These are phyloP conservation scores for Scylla paramamosain DNA, from an alignment of 1,140 invertebrate genomes.

Conservation along the genomic window DNA sequence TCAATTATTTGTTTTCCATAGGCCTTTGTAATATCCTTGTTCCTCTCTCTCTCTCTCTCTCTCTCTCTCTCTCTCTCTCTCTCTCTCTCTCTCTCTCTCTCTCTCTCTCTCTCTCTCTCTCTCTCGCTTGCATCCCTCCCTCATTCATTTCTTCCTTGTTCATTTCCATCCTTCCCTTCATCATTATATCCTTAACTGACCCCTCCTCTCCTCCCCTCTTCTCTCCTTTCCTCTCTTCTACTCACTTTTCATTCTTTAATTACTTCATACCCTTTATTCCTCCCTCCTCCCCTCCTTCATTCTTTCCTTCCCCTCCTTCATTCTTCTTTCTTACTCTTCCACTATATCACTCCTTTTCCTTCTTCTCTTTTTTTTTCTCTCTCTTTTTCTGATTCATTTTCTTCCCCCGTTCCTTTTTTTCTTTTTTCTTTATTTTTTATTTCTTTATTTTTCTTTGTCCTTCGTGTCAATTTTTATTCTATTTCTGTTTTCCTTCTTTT, in stretches of 20 bases:
- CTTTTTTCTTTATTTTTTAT: too few relatives aligned
- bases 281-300: too few relatives aligned
- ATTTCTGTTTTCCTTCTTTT: too few relatives aligned
- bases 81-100: background rate
- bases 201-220: background rate
- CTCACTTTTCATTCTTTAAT: background rate
- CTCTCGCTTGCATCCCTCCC: background rate
- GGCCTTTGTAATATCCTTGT: too few relatives aligned
- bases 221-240: background rate
- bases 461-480: too few relatives aligned
- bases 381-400: background rate
- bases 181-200: background rate
- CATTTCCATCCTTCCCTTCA: background rate
- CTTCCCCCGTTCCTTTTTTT: too few relatives aligned
- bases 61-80: too few relatives aligned
- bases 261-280: too few relatives aligned
- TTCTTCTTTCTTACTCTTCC: background rate
- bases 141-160: background rate
- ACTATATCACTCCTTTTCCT: background rate
- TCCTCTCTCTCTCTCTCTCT: too few relatives aligned
- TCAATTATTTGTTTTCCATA: too few relatives aligned
- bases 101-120: background rate
- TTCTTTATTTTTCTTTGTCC: background rate
- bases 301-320: background rate
- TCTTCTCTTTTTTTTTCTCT: too few relatives aligned